Base-by-base conservation (phyloP, 2,113 vertebrate species). In the Promerops cafer region DNA sequence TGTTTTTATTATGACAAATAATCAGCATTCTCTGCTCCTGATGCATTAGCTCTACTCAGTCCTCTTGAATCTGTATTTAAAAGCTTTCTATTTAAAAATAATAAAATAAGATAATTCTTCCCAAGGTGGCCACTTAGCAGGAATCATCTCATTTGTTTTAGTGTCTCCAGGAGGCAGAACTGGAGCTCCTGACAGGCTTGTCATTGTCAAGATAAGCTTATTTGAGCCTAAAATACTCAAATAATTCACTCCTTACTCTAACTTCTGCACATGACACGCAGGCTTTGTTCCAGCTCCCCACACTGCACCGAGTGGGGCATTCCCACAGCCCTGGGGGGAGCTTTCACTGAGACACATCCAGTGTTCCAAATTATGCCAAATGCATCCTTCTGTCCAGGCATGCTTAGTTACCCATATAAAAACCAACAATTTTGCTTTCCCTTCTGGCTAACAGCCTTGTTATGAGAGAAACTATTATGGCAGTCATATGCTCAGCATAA, bases 401-500 rank as follows among this genome's bases (percentile, higher is more conserved):
- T 53, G 50, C 83, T 95, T 96, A 95, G 94, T 91, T 95, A 96
- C 86, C 71, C 76, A 42, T 45, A 75, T 31, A 53, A 94, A 74
- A 94, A 20, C 8, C 83, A 93, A 72, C 50, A 42, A 57, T 94
- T 95, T 83, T 11, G 0, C 72, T 94, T 50, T 95, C 85, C 93
- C 85, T 96, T 94, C 92, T 96, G 90, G 90, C 96, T 95, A 92
- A 57, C 88, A 92, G 49, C 68, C 86, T 95, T 75, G 80, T 90
- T 93, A 94, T 33, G 72, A 90, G 90, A 65, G 56, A 93, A 88
- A 94, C 93, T 89, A 66, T 95, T 92, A 90, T 28, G 40, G 44
- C 59, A 94, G 68, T 95, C 86, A 54, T 94, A 94, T 94, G 86
- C 69, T 94, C 18, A 89, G 86, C 76, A 87, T 64, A 96, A 90